Base-by-base conservation (phyloP, 2,113 vertebrate species). In the Girardinichthys multiradiatus region DNA sequence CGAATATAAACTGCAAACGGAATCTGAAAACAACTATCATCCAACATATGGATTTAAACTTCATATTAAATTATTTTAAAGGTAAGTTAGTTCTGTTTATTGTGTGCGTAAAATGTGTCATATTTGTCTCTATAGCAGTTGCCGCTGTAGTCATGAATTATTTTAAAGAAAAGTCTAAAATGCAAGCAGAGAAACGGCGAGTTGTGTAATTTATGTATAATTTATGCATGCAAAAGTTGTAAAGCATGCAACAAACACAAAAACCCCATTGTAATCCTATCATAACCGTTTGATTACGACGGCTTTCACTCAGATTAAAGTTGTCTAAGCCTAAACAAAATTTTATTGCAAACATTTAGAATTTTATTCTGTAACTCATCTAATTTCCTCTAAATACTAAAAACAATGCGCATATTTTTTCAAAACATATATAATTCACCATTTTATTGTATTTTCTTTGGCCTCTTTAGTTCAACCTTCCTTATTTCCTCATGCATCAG, bases 51-150 rank as follows among this genome's bases (percentile, higher is more conserved):
- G 70, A 78, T 57, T 45, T 4, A 74, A 86, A 86, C 79, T 83
- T 72, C 9, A 30, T 28, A 37, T 33, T 29, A 61, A 68, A 33
- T 19, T 11, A 4, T 35, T 79, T 61, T 13, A 45, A 71, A 67
- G 79, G 89, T 91, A 66, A 81, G 80, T 82, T 66, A 5, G 24
- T 68, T 59, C 19, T 45, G 26, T 26, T 28, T 58, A 11, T 19
- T 7, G 11, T 33, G 27, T 51, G 64, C 24, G 21, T 57, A 33
- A 68, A 26, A 57, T 66, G 19, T 64, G 33, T 35, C 7, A 35
- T 54, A 35, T 57, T 14, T 0, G 19, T 33, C 2, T 27, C 26
- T 24, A 19, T 15, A 45, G 42, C 17, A 17, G 42, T n/a, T 14
- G 5, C 10, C 17, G 31, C 26, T 17, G 1, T 30, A 26, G 42